A percentile compares a stretch with the other conserved stretches of the same genome.
Evolutionary conservation across 1,140 invertebrate species (phyloP).

Genomic region (Pentalonia nigronervosa): DNA sequence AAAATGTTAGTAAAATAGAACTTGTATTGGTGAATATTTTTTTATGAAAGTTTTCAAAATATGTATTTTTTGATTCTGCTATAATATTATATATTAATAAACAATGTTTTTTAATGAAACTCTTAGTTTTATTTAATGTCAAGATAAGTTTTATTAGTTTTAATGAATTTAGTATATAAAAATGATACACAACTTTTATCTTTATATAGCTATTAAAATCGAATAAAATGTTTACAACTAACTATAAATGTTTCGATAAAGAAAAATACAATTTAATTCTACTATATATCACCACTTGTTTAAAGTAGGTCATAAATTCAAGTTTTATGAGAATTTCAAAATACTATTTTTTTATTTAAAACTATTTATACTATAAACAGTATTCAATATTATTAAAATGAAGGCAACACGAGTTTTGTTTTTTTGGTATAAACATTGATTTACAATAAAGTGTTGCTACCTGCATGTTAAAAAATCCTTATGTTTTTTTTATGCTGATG

Average conservation of each 20-base stretch:
- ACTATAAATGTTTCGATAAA: slow-evolving; percentile 8
- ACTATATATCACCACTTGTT: neutral
- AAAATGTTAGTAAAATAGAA: too few relatives aligned
- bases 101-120: neutral
- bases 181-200: slow-evolving; percentile 13
- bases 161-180: slow-evolving; percentile 10
- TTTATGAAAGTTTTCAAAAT: too few relatives aligned
- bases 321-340: slow-evolving; percentile 28
- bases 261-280: slow-evolving; percentile 32
- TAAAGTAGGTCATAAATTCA: neutral
- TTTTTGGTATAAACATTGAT: neutral
- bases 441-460: neutral
- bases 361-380: neutral
- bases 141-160: neutral
- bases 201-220: neutral
- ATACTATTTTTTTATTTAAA: neutral
- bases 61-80: neutral
- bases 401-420: neutral
- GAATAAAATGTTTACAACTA: slow-evolving; percentile 1
- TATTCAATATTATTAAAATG: neutral
- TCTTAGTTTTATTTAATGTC: neutral
- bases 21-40: too few relatives aligned
- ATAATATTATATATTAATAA: neutral
- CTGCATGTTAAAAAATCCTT: neutral
- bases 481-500: too few relatives aligned